Percentiles rank a stretch among this genome's conserved stretches.
Conservation (phyloP, 2,797 vertebrate genomes). For the Bradypodion pumilum region DNA sequence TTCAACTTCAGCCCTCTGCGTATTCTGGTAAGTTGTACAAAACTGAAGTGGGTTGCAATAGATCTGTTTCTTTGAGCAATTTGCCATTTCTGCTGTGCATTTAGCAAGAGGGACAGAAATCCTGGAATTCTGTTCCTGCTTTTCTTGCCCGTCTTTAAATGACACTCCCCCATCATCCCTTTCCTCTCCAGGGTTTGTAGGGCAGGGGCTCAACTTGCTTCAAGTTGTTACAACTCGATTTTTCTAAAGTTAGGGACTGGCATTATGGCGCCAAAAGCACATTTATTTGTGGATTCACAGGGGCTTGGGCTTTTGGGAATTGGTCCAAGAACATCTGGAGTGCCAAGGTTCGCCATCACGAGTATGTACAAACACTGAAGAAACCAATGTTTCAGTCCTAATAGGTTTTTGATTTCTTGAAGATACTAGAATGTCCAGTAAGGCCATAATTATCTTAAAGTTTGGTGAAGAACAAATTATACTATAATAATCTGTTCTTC, state of each 20-base stretch:
- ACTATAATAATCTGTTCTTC: too few species aligned
- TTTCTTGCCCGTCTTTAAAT: slow-evolving; percentile 51
- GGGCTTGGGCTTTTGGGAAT: too few species aligned
- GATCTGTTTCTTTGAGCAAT: slow-evolving; percentile 34
- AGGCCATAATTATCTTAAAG: too few species aligned
- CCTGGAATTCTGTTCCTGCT: slow-evolving; percentile 33
- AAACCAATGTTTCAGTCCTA: too few species aligned
- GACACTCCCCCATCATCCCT: slow-evolving; percentile 34
- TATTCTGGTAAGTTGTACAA: slow-evolving; percentile 26
- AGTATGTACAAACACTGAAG: too few species aligned
- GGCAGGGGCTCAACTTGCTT: slow-evolving; percentile 51
- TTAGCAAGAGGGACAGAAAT: slow-evolving; percentile 26
- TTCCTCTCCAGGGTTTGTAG: slow-evolving; percentile 35
- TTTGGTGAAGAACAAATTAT: too few species aligned
- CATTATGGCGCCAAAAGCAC: slow-evolving; percentile 27
- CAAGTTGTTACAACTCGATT: slow-evolving; percentile 49
- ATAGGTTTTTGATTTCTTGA: too few species aligned
- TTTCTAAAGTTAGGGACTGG: not conserved
- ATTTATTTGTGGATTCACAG: too few species aligned
- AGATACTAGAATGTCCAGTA: too few species aligned
- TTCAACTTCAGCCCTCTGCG: slow-evolving; percentile 8
- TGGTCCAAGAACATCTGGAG: too few species aligned
- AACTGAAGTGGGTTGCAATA: slow-evolving; percentile 45
- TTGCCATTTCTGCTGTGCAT: slow-evolving; percentile 22
- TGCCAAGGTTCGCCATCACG: too few species aligned